Base-by-base conservation (phyloP, 1,140 invertebrate genomes). In the Sarcophaga bullata region DNA sequence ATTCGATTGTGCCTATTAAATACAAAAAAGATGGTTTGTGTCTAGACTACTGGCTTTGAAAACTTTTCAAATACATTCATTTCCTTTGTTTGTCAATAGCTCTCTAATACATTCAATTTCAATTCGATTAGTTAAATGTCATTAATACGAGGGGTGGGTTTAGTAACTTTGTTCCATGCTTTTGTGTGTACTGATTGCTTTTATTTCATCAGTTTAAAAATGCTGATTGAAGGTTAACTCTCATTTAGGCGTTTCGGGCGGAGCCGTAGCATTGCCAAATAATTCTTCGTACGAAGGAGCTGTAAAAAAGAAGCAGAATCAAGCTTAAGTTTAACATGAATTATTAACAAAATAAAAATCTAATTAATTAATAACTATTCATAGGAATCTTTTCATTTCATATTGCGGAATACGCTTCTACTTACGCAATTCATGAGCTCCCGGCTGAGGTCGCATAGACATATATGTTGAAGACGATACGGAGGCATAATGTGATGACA, bases 261-360 rank as follows among this genome's bases (percentile, higher is more conserved):
- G 87, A 8, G 87, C 87, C 47, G 86, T 84, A 50, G 86, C 86
- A 80, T 80, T 83, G 73, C 87, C 88, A 76, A 90, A 90, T 72
- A 90, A 85, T 81, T 90, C 88, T 46, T 89, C 88, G 48, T 90
- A 90, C 13, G 88, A 89, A 73, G 88, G 88, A 37, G 88, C 88
- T 88, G 82, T 46, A 82, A 80, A 19, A 19, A 80, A 78, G 62
- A 46, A 15, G 10, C 72, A 54, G 15, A 37, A 78, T 10, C 68
- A 8, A 80, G 19, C 13, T 46, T 9, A 47, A 78, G 37, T 3
- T 46, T 78, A 47, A 78, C 11, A 9, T 2, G 13, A 46, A 78
- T 78, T 47, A 6, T 47, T 15, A 47, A 78, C 11, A 13, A 46
- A 47, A 2, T 1, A 13, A 78, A 2, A 47, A 47, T 15, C 11